These are phyloP conservation scores for Prietella phreatophila DNA, from an alignment of 2,113 vertebrate genomes.

Conservation along the genomic window DNA sequence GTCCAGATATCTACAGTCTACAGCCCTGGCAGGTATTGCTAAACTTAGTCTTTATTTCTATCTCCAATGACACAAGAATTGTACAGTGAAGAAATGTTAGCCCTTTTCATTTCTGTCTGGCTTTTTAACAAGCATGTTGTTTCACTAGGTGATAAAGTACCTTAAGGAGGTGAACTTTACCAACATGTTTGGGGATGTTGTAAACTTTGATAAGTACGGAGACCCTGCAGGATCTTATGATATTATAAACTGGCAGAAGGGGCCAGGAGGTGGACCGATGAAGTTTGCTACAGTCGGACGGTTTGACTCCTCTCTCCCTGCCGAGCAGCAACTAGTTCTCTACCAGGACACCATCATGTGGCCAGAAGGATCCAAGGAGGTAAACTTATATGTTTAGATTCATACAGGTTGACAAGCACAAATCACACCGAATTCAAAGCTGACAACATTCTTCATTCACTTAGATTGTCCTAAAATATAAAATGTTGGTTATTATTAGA, in stretches of 20 bases:
- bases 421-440: not conserved
- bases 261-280: constrained; percentile 31
- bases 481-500: not conserved
- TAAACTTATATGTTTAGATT: constrained; percentile 2
- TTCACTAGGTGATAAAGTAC: constrained; percentile 57
- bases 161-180: constrained; percentile 61
- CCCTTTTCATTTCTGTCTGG: not conserved
- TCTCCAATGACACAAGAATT: not conserved
- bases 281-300: constrained; percentile 58
- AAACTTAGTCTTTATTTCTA: not conserved
- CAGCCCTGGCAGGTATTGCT: constrained; percentile 63
- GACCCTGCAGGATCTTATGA: constrained; percentile 62
- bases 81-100: not conserved
- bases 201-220: constrained; percentile 62
- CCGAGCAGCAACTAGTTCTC: constrained; percentile 53
- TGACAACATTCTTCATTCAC: not conserved
- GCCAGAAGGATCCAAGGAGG: constrained; percentile 56
- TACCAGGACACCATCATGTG: constrained; percentile 57
- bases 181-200: constrained; percentile 53
- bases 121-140: not conserved
- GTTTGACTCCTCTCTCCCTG: constrained; percentile 55
- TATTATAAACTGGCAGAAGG: constrained; percentile 64
- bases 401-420: not conserved
- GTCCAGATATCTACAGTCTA: constrained; percentile 54
- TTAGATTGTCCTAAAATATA: not conserved